These are phyloP conservation scores for Sander vitreus DNA, from an alignment of 2,113 vertebrate species.

Conservation along the genomic window DNA sequence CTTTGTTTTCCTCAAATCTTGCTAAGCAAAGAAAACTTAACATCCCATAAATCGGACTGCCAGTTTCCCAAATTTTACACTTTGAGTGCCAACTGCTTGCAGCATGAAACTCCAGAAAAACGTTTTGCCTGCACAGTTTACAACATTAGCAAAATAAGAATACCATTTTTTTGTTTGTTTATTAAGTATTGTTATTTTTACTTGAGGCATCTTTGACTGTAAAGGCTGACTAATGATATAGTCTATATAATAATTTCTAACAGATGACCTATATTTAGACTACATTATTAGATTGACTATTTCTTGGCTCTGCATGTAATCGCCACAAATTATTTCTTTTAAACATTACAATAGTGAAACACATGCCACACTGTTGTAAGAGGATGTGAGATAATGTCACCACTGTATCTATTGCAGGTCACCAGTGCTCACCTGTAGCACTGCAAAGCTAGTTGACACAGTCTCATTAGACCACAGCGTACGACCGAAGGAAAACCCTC, in stretches of 20 bases:
- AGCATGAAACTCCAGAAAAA: not conserved
- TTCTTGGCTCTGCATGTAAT: not conserved
- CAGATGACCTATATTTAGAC: no score
- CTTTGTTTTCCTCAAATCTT: not conserved
- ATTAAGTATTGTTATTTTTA: not conserved
- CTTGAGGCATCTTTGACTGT: not conserved
- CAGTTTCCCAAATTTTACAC: not conserved
- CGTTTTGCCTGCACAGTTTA: not conserved
- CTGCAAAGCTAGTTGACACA: conserved; percentile 36
- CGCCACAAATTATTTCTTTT: not conserved
- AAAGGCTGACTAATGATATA: not conserved
- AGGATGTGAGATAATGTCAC: conserved; percentile 33
- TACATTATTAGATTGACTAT: no score
- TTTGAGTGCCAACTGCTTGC: not conserved
- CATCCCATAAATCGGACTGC: not conserved
- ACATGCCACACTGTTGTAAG: not conserved
- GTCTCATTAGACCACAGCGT: conserved; percentile 51
- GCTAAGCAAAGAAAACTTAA: conserved; percentile 10
- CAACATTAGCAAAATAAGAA: not conserved
- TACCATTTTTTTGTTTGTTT: no score
- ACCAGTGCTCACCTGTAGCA: conserved; percentile 15
- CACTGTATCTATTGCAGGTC: conserved; percentile 12
- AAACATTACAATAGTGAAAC: not conserved
- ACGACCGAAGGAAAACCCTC: conserved; percentile 47
- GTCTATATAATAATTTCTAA: not conserved